Conservation (phyloP, 92 coral and sea anemone species). For the Scolanthus callimorphus region DNA sequence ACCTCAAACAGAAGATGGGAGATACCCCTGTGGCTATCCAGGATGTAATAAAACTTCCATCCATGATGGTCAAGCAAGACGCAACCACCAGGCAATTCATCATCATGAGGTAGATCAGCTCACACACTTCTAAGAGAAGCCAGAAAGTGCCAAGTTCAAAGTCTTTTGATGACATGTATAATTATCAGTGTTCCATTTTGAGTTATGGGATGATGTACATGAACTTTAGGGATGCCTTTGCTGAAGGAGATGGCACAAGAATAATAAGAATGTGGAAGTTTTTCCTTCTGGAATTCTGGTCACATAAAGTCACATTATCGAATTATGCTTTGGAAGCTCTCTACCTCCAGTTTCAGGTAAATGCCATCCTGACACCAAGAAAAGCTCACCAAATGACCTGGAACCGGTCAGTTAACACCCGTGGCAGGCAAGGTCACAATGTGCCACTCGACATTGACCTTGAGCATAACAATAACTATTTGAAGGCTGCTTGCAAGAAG, state of each 20-base stretch:
- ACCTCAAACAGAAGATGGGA: slow-evolving; percentile 14
- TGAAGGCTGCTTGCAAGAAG: slow-evolving; percentile 27
- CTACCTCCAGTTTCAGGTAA: slow-evolving; percentile 10
- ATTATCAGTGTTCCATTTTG: slow-evolving; percentile 10
- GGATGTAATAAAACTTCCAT: slow-evolving; percentile 18
- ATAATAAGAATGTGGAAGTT: slow-evolving; percentile 26
- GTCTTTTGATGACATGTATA: slow-evolving; percentile 14
- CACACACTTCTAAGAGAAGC: too few relatives aligned
- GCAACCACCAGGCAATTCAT: slow-evolving; percentile 17
- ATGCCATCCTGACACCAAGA: slow-evolving; percentile 16
- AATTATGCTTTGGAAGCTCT: slow-evolving; percentile 30
- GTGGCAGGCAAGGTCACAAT: slow-evolving; percentile 23
- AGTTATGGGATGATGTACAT: slow-evolving; percentile 15
- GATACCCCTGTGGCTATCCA: slow-evolving; percentile 11
- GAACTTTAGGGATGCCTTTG: slow-evolving; percentile 19
- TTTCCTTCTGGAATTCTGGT: slow-evolving; percentile 13
- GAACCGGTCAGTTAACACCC: slow-evolving; percentile 29
- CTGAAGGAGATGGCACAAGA: slow-evolving; percentile 26
- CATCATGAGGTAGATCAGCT: too few relatives aligned
- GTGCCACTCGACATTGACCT: slow-evolving; percentile 31
- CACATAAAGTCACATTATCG: neutral
- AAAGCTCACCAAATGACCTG: slow-evolving; percentile 17
- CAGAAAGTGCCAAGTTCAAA: neutral
- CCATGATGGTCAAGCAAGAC: slow-evolving; percentile 15
- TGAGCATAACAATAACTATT: slow-evolving; percentile 32